These are phyloP conservation scores for Drosophila glabriapex DNA, from an alignment of 2,888 invertebrate species.

Conservation along the genomic window DNA sequence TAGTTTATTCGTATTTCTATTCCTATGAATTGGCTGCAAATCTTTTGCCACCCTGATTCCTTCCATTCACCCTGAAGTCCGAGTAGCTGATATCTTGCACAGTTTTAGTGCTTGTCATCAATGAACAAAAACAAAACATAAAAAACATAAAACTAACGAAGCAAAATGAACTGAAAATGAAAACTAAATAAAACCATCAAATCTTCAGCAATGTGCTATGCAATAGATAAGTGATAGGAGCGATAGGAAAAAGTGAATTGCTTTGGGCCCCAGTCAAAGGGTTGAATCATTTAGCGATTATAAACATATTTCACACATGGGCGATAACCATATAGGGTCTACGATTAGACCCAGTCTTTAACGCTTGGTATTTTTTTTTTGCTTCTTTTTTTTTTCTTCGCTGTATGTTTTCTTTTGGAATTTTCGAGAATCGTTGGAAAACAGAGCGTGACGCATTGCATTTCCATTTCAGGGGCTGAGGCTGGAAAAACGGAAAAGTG, in stretches of 20 bases:
- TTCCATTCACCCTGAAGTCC: neutral
- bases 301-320: conserved; percentile 1
- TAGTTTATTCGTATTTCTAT: neutral
- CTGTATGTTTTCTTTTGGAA: neutral
- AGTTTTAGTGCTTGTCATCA: neutral
- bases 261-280: neutral
- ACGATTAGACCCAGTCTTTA: neutral
- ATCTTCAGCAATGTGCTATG: neutral
- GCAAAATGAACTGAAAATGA: neutral
- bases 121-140: neutral
- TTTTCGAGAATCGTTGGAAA: conserved; percentile 26
- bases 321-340: conserved; percentile 7
- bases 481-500: conserved; percentile 49
- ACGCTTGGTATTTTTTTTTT: neutral
- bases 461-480: conserved; percentile 43
- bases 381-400: neutral
- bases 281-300: conserved; percentile 19
- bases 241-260: conserved; percentile 4
- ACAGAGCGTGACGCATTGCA: conserved; percentile 72
- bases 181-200: neutral
- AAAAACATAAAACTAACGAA: neutral
- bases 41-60: neutral
- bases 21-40: neutral
- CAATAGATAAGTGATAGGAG: neutral
- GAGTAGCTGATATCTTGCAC: neutral